A percentile compares a stretch with the other conserved stretches of the same genome.
These are phyloP conservation scores for Natator depressus DNA, from an alignment of 2,113 vertebrate genomes.

Conservation along the genomic window DNA sequence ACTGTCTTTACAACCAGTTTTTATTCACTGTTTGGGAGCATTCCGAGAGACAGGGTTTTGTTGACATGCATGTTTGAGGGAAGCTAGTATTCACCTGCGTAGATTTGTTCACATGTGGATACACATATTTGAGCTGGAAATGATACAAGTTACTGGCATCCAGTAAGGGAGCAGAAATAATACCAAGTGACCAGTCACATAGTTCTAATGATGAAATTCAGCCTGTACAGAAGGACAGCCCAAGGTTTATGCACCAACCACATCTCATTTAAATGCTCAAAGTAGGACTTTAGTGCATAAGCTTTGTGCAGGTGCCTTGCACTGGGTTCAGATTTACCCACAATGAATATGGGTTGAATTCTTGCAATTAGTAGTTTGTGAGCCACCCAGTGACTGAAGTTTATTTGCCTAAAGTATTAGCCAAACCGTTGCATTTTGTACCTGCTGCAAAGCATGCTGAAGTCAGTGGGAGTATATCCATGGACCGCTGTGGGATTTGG, in stretches of 20 bases:
- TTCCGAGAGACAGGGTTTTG: neutral
- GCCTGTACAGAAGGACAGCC: constrained; percentile 17
- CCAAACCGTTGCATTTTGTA: neutral
- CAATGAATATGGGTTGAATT: constrained; percentile 19
- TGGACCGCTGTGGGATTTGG: neutral
- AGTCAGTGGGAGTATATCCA: neutral
- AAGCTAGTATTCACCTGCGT: neutral
- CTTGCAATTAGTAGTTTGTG: neutral
- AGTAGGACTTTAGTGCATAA: neutral
- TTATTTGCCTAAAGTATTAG: neutral
- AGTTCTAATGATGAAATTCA: constrained; percentile 25
- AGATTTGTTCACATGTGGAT: neutral
- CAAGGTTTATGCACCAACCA: constrained; percentile 5
- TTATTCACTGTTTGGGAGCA: neutral
- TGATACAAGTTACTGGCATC: neutral
- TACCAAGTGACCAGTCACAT: constrained; percentile 28
- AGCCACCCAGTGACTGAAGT: neutral
- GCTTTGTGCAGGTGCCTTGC: neutral
- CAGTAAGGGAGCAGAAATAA: neutral
- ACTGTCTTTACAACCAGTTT: neutral
- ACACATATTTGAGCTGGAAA: neutral
- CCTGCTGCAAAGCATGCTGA: neutral
- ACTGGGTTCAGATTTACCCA: neutral
- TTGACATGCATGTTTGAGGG: neutral
- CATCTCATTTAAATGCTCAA: constrained; percentile 13